A percentile compares a stretch with the other conserved stretches of the same genome.
phyloP scores from a whole-genome alignment of 2,797 vertebrate species.

The Picus viridis region DNA sequence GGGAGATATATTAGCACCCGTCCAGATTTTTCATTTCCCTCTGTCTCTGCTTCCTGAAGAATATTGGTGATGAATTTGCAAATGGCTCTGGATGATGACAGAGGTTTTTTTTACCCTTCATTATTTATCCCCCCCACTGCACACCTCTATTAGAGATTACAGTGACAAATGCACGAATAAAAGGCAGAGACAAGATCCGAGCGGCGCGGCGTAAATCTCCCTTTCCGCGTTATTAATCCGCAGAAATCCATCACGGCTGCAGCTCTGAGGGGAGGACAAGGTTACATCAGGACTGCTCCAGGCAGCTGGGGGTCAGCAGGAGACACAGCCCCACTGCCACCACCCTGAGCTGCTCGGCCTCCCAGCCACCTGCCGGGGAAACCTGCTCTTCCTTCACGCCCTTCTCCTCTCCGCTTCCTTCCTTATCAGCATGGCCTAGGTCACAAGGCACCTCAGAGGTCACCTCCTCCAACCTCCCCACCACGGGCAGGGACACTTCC shows the following conservation, averaged over 20 bases:
- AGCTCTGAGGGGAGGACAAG: conserved; percentile 70
- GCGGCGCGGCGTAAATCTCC: conserved; percentile 80
- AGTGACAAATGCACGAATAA: conserved; percentile 83
- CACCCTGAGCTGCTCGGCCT: rapidly evolving
- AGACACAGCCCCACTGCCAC: neutral
- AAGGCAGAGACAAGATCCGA: conserved; percentile 83
- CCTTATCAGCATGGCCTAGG: too few relatives aligned
- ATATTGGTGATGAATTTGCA: conserved; percentile 85
- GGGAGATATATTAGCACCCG: conserved; percentile 77
- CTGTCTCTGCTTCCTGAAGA: conserved; percentile 71
- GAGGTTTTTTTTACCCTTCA: conserved; percentile 66
- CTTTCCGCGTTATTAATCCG: conserved; percentile 81
- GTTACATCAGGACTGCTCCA: conserved; percentile 8
- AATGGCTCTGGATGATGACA: conserved; percentile 80
- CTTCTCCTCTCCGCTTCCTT: neutral
- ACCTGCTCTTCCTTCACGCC: rapidly evolving
- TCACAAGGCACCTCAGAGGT: too few relatives aligned
- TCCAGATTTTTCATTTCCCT: conserved; percentile 59
- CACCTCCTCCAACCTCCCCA: too few relatives aligned
- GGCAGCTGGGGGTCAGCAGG: conserved; percentile 65
- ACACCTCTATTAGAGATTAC: conserved; percentile 79
- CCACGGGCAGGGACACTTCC: too few relatives aligned
- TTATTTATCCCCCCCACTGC: conserved; percentile 81
- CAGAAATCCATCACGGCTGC: conserved; percentile 73
- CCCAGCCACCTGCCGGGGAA: neutral